These are phyloP conservation scores for Potamilus streckersoni DNA, from an alignment of 1,140 invertebrate genomes.

Conservation along the genomic window DNA sequence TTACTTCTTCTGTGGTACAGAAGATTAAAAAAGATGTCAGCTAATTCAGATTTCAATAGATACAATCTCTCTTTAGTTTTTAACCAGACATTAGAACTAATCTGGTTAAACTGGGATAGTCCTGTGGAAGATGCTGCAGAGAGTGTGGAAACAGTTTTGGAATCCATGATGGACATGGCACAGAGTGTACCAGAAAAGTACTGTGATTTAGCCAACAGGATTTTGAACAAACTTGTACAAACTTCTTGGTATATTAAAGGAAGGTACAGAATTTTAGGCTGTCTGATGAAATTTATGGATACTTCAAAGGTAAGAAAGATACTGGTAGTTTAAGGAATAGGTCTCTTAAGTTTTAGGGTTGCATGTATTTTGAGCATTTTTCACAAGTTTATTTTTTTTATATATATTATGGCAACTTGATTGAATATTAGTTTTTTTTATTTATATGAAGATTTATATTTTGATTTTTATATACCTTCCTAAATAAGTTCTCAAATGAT, in stretches of 20 bases:
- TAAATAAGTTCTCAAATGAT: too few relatives aligned
- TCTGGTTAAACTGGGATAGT: conserved; percentile 51
- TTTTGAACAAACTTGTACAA: conserved; percentile 31
- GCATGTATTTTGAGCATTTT: too few relatives aligned
- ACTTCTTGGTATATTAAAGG: conserved; percentile 51
- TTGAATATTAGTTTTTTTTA: too few relatives aligned
- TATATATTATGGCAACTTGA: too few relatives aligned
- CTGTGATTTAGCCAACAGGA: conserved; percentile 23
- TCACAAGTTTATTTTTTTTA: too few relatives aligned
- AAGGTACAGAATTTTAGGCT: conserved; percentile 48
- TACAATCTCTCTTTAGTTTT: too few relatives aligned
- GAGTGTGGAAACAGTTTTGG: conserved; percentile 40
- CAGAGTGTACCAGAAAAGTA: conserved; percentile 1
- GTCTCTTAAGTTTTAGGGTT: too few relatives aligned
- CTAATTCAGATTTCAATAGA: background rate
- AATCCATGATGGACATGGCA: conserved; percentile 34
- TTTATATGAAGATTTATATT: too few relatives aligned
- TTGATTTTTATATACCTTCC: too few relatives aligned
- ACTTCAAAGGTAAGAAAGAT: conserved; percentile 29
- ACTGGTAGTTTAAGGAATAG: too few relatives aligned
- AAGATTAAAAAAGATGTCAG: conserved; percentile 29
- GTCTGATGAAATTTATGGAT: conserved; percentile 44
- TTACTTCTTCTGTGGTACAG: conserved; percentile 45
- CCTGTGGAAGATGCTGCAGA: conserved; percentile 57
- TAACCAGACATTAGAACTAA: conserved; percentile 17